phyloP scores from a whole-genome alignment of 2,113 vertebrate species.

The Rutilus rutilus region DNA sequence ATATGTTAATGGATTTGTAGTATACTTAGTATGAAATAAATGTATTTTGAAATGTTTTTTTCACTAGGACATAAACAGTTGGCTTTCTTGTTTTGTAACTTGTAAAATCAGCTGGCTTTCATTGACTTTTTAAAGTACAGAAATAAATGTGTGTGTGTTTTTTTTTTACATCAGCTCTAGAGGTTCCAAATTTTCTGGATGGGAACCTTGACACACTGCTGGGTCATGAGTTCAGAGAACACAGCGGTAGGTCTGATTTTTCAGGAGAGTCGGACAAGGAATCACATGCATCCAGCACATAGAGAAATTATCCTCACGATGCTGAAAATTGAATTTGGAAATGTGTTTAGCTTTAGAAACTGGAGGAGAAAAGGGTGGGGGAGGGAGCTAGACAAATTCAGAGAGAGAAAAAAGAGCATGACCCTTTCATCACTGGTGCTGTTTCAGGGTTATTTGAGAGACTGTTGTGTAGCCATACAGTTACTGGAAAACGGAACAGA shows the following conservation, averaged over 20 bases:
- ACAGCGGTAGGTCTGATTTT: neutral
- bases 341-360: conserved; percentile 5
- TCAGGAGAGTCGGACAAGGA: neutral
- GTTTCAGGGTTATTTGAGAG: conserved; percentile 20
- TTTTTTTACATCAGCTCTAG: neutral
- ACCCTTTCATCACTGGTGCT: neutral
- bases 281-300: neutral
- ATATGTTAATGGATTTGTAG: too few relatives aligned
- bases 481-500: neutral
- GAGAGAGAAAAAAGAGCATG: neutral
- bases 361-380: conserved; percentile 20
- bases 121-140: neutral
- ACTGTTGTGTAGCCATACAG: neutral
- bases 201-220: neutral
- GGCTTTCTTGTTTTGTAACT: neutral
- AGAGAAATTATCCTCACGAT: neutral
- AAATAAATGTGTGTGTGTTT: neutral
- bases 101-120: neutral
- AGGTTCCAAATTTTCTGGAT: neutral
- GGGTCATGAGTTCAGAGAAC: neutral
- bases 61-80: neutral
- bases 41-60: too few relatives aligned
- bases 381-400: conserved; percentile 36
- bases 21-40: too few relatives aligned
- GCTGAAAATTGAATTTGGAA: conserved; percentile 10